Base-by-base conservation (phyloP, 2,888 invertebrate genomes). In the Ichneumoninae sp. region DNA sequence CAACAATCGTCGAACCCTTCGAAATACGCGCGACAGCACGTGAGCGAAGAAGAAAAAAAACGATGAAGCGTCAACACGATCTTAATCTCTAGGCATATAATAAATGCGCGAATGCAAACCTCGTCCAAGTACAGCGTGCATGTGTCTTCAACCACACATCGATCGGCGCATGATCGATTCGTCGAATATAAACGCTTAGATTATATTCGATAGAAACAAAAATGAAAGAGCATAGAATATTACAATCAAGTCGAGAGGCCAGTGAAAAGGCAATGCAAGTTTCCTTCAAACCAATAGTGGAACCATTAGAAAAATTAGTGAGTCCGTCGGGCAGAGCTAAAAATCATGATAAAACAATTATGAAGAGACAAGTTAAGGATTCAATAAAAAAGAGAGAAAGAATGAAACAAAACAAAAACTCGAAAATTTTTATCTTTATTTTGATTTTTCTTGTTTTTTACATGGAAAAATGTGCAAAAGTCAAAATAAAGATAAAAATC, bases 81-180 rank as follows among this genome's bases (percentile, higher is more conserved):
- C 84, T 88, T 89, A 88, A 90, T 90, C 87, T 89, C 83, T 87
- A 80, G 69, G 88, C 80, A 88, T 79, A 89, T 81, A 88, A 69
- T 69, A 54, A 52, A 30, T 47, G 83, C 84, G 78, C 88, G 60
- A 89, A 81, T 81, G 85, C 85, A 86, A 44, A 47, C 74, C 50
- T 78, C 22, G 78, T 36, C 60, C 30, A 68, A 78, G 71, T 44
- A 69, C 63, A 60, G 30, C 57, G 77, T 68, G 47, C n/a, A n/a
- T n/a, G n/a, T n/a, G n/a, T n/a, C n/a, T n/a, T n/a, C n/a, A 97
- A 93, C 96, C 22, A 22, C 22, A 22, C 22, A 22, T 22, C 96
- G 19, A 87, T 80, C 83, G 54, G 22, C 79, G 78, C 3, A 30
- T 66, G 44, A 71, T 84, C 26, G 79, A 82, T 65, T 40, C 68